Evolutionary conservation across 2,797 vertebrate species (phyloP).

Genomic region (Enteromius treurensis): DNA sequence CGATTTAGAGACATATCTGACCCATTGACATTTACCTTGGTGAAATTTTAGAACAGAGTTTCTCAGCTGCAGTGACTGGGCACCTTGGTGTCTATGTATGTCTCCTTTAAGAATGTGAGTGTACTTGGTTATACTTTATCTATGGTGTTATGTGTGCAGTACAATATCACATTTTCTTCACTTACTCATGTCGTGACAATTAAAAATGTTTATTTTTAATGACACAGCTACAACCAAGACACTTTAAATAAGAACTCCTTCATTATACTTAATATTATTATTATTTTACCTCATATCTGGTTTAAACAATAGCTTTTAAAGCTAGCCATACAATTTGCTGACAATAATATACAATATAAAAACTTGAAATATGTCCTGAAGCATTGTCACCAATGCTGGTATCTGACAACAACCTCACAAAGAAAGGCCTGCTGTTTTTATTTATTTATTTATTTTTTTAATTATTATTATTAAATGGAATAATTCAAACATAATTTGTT

Average conservation of each 20-base stretch:
- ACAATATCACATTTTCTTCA: neutral
- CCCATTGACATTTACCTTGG: constrained; percentile 52
- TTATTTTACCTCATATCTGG: neutral
- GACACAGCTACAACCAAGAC: neutral
- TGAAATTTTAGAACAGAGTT: constrained; percentile 40
- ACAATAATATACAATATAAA: neutral
- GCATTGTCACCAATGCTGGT: neutral
- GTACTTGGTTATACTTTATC: neutral
- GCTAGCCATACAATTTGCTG: neutral
- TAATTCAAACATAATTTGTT: neutral
- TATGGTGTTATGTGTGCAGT: neutral
- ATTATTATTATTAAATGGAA: neutral
- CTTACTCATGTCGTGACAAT: neutral
- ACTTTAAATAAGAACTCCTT: neutral
- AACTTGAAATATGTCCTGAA: neutral
- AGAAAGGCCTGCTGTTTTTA: neutral
- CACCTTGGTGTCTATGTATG: constrained; percentile 12
- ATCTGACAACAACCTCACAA: neutral
- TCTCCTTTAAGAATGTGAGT: neutral
- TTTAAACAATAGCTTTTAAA: neutral
- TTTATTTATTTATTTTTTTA: too few species aligned
- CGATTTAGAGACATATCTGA: constrained; percentile 2
- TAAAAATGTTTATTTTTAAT: neutral
- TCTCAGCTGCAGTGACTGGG: constrained; percentile 2
- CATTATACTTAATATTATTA: too few species aligned